phyloP scores from a whole-genome alignment of 2,888 invertebrate genomes.

The Graphium colonna region DNA sequence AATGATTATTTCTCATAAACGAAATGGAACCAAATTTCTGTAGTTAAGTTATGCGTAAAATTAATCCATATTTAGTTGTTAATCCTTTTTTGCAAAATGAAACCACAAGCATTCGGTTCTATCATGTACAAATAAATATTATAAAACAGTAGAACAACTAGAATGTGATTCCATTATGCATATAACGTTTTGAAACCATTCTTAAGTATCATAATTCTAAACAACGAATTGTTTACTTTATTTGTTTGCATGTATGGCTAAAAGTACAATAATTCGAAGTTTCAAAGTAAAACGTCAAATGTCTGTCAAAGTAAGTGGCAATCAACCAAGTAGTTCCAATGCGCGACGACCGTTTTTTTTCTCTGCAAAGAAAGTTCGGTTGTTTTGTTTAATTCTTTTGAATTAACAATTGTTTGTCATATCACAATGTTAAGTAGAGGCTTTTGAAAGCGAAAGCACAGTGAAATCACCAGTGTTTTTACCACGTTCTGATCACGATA shows the following conservation, averaged over 20 bases:
- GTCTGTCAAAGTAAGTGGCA: background rate
- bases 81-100: slow-evolving; percentile 20
- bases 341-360: too few species aligned
- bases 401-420: too few species aligned
- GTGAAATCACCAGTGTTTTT: slow-evolving; percentile 13
- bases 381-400: background rate
- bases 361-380: too few species aligned
- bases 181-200: slow-evolving; percentile 15
- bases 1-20: too few species aligned
- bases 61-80: too few species aligned
- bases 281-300: slow-evolving; percentile 5
- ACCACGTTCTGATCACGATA: background rate
- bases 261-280: background rate
- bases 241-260: background rate
- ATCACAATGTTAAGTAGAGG: background rate
- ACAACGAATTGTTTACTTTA: slow-evolving; percentile 12
- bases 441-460: slow-evolving; percentile 21
- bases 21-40: too few species aligned
- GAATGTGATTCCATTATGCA: slow-evolving; percentile 23
- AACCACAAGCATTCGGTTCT: slow-evolving; percentile 24
- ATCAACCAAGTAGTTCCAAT: background rate
- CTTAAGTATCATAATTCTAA: slow-evolving; percentile 8
- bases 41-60: too few species aligned
- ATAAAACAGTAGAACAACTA: slow-evolving; percentile 22
- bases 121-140: slow-evolving; percentile 25